A percentile compares a stretch with the other conserved stretches of the same genome.
These are phyloP conservation scores for Delphinapterus leucas DNA, from an alignment of 2,113 vertebrate species.

Conservation along the genomic window DNA sequence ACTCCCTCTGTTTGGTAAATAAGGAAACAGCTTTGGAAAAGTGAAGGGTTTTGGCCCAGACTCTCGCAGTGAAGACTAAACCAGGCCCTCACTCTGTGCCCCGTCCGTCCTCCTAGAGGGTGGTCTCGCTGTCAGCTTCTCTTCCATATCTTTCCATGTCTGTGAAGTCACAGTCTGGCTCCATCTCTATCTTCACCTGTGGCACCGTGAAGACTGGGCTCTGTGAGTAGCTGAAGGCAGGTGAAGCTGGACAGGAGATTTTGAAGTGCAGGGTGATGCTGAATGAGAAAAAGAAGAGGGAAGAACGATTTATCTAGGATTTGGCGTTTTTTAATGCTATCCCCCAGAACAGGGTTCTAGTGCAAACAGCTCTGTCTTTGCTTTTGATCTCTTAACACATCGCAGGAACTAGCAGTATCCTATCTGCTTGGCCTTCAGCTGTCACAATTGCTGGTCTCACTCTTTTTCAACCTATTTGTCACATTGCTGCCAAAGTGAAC, in stretches of 20 bases:
- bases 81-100: not conserved
- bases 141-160: constrained; percentile 85
- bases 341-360: not conserved
- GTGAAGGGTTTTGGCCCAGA: not conserved
- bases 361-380: not conserved
- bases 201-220: constrained; percentile 88
- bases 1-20: not conserved
- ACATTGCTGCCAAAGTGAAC: not conserved
- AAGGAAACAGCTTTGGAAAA: not conserved
- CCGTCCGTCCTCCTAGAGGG: constrained; percentile 82
- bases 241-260: constrained; percentile 96
- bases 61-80: not conserved
- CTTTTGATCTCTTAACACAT: not conserved
- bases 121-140: constrained; percentile 91
- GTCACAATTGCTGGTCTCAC: not conserved
- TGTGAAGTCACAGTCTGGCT: constrained; percentile 91
- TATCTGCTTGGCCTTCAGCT: not conserved
- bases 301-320: not conserved
- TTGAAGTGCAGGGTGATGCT: constrained; percentile 98
- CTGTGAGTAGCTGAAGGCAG: constrained; percentile 85
- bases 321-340: not conserved
- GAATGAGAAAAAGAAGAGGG: constrained; percentile 49
- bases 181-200: constrained; percentile 98
- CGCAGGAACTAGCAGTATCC: not conserved
- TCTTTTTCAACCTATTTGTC: not conserved